Conservation (phyloP, 2,888 invertebrate species). For the Limnephilus rhombicus region DNA sequence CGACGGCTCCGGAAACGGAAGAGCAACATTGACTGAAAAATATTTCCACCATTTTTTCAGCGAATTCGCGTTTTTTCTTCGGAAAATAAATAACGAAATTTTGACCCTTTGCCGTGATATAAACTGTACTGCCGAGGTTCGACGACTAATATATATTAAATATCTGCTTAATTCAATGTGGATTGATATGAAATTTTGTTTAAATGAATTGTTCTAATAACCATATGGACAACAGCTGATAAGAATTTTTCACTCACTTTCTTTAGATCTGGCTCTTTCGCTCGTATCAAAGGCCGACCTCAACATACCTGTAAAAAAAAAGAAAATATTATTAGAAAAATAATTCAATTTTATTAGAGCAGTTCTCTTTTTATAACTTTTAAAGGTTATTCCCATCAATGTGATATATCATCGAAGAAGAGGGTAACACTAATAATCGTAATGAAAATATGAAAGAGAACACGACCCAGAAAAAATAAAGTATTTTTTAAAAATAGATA, state of each 20-base stretch:
- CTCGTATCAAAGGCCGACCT: constrained; percentile 65
- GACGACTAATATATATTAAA: not conserved
- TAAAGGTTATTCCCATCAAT: too few species aligned
- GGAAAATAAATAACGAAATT: not conserved
- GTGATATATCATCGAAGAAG: too few species aligned
- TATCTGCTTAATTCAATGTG: not conserved
- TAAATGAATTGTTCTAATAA: constrained; percentile 29
- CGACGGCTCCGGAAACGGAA: constrained; percentile 58
- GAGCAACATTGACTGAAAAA: constrained; percentile 43
- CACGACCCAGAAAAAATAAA: too few species aligned
- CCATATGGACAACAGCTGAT: constrained; percentile 22
- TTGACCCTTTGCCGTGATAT: not conserved
- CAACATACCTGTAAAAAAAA: constrained; percentile 65
- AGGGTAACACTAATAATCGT: too few species aligned
- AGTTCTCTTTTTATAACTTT: too few species aligned
- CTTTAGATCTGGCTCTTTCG: constrained; percentile 65
- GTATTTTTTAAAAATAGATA: too few species aligned
- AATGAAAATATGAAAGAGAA: too few species aligned
- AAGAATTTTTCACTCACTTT: constrained; percentile 63
- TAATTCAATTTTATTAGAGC: too few species aligned
- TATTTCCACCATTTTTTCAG: constrained; percentile 44
- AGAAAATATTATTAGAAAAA: constrained; percentile 20
- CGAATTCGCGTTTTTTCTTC: not conserved
- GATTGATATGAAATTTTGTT: not conserved
- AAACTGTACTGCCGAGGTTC: not conserved